Conservation (phyloP, 2,113 vertebrate species). For the Dasyornis broadbenti region DNA sequence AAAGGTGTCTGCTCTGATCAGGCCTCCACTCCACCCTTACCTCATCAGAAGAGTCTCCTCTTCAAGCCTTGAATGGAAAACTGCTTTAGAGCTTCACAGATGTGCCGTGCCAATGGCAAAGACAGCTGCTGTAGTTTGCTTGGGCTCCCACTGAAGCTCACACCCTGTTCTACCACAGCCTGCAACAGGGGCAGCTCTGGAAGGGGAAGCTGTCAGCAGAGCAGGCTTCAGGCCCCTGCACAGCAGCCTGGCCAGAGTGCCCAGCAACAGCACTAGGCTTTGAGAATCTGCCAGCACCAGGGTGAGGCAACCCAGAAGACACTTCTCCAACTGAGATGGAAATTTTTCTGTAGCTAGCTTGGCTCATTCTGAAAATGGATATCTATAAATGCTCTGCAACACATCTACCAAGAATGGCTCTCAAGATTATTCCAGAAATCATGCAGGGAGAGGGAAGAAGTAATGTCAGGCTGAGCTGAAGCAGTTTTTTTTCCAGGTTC, state of each 20-base stretch:
- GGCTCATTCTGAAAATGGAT: not conserved
- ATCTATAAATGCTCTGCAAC: not conserved
- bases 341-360: not conserved
- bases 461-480: not conserved
- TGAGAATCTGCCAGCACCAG: not conserved
- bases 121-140: not conserved
- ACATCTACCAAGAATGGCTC: not conserved
- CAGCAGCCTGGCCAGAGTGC: not conserved
- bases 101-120: accelerated
- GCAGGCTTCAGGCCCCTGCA: not conserved
- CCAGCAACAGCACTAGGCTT: accelerated
- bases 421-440: constrained; percentile 16
- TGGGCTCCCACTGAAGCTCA: not conserved
- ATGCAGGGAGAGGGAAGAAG: not conserved
- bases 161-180: not conserved
- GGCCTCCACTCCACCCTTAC: not conserved
- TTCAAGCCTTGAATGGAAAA: not conserved
- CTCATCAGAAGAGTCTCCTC: not conserved
- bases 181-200: not conserved
- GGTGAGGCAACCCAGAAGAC: not conserved
- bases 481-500: not conserved
- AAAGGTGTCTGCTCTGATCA: not conserved
- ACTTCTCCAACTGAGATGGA: not conserved
- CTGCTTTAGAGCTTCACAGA: not conserved
- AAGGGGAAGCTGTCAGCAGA: not conserved